phyloP scores from a whole-genome alignment of 2,113 vertebrate genomes.

The Aleadryas rufinucha region DNA sequence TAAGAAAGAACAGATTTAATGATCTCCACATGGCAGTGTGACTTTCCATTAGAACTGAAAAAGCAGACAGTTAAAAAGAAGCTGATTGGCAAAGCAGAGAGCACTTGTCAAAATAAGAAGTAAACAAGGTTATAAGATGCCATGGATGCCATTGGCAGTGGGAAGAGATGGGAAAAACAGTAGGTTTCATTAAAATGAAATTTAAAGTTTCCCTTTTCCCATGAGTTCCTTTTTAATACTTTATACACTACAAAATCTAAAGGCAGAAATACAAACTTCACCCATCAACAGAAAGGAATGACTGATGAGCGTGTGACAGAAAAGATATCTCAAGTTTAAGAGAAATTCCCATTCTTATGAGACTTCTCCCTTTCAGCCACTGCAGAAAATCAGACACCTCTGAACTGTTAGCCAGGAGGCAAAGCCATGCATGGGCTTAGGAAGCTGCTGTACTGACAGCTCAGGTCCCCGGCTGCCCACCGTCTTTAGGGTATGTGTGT shows the following conservation, averaged over 20 bases:
- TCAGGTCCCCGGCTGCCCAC: not conserved
- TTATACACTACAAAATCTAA: not conserved
- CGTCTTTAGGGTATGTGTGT: fast-evolving
- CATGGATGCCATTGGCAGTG: not conserved
- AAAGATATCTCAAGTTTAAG: not conserved
- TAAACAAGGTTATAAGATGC: constrained; percentile 17
- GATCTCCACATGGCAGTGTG: constrained; percentile 12
- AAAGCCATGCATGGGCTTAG: not conserved
- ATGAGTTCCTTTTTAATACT: not conserved
- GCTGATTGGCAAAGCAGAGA: constrained; percentile 10
- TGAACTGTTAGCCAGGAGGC: not conserved
- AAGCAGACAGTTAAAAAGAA: not conserved
- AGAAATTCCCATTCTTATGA: not conserved
- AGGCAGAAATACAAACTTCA: not conserved
- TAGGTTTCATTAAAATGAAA: constrained; percentile 5
- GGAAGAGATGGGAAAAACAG: not conserved
- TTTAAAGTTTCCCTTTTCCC: not conserved
- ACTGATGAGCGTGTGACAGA: not conserved
- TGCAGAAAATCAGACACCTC: not conserved
- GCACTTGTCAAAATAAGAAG: not conserved
- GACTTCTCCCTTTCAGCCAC: not conserved
- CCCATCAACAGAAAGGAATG: not conserved
- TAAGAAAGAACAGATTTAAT: constrained; percentile 33
- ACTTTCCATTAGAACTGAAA: not conserved
- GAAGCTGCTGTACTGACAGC: not conserved